Evolutionary conservation across 2,113 vertebrate species (phyloP), one percentile per base, ranked within the genome.

Genomic region (Cyanistes caeruleus): DNA sequence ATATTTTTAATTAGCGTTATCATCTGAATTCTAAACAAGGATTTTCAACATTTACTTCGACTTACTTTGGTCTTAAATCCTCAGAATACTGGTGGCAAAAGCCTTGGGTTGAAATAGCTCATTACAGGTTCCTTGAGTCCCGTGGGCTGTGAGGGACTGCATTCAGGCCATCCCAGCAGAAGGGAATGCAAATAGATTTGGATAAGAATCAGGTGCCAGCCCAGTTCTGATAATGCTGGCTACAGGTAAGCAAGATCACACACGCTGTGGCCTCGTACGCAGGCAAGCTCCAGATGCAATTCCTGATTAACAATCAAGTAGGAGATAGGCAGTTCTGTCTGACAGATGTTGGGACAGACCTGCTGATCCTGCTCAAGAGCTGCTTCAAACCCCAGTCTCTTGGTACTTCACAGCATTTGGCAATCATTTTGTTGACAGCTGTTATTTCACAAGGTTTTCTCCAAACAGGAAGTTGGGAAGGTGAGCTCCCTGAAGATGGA

Each of bases 71-170:
- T 56, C 33, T 63, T 51, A 28, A 44, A 60, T 10, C 27, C 35
- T 16, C 10, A 8, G 12, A 52, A 30, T 3, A 22, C 2, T 7
- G 11, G 11, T 15, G 52, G 48, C 19, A 11, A 77, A 84, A 31
- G 4, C 21, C 10, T 1, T 15, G 30, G 3, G 21, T 5, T 52
- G 27, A 11, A 59, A 55, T 1, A 44, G 10, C 22, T 85, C 37
- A 5, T 19, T 9, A 4, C 8, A 67, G 19, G 49, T 44, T 48
- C 49, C 23, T 10, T 5, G 28, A 7, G 18, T 18, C 46, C 28
- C 0, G 0, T 9, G 35, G 72, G 49, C 48, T 21, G 2, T 1
- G 5, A 53, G 31, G 31, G 48, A 44, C 7, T 2, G 3, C 9
- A 39, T 17, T 78, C 22, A 43, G 30, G 23, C n/a, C 48, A 84